Evolutionary conservation across 2,888 invertebrate genomes (phyloP), one percentile per base, ranked within the genome.

Genomic region (Stenotaenia linearis): DNA sequence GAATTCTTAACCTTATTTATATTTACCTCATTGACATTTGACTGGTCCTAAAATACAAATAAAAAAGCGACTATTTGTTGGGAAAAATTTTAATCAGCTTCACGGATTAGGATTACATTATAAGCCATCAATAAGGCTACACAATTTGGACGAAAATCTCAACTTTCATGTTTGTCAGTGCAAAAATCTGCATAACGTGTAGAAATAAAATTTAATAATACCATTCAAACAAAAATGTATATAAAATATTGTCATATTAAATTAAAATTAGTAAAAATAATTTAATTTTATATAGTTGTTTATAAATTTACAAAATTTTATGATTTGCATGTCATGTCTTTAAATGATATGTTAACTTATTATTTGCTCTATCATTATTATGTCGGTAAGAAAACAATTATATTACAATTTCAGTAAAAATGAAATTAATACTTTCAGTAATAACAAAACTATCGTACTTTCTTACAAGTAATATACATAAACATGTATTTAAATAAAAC

Each of bases 201-300:
- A 25, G 25, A 69, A 69, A 69, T 69, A 69, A 69, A 69, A 69
- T 69, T 28, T n/a, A 69, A 12, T 12, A 69, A 69, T 25, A 25
- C 28, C 4, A 25, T n/a, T 50, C 28, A 69, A 23, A 69, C 25
- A 69, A 69, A 69, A 28, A 25, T 69, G 25, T 69, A 69, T 69
- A 23, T 69, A 69, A 69, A 69, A 69, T 69, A 69, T 28, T 69
- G 25, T n/a, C 15, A 12, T 69, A 69, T 69, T 69, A 69, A 69
- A 69, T 69, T 69, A 69, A 69, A 69, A 69, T 69, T n/a, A 10
- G 23, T 69, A 69, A 69, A 69, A 69, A 69, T 69, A 69, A 69
- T 28, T 69, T 69, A 69, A 69, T 28, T 69, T 69, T 25, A 28
- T 69, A 69, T 69, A 69, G 25, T 25, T 23, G 15, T 61, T 61